These are phyloP conservation scores for Enteromius trimaculatus DNA, from an alignment of 2,797 vertebrate species.

Conservation along the genomic window DNA sequence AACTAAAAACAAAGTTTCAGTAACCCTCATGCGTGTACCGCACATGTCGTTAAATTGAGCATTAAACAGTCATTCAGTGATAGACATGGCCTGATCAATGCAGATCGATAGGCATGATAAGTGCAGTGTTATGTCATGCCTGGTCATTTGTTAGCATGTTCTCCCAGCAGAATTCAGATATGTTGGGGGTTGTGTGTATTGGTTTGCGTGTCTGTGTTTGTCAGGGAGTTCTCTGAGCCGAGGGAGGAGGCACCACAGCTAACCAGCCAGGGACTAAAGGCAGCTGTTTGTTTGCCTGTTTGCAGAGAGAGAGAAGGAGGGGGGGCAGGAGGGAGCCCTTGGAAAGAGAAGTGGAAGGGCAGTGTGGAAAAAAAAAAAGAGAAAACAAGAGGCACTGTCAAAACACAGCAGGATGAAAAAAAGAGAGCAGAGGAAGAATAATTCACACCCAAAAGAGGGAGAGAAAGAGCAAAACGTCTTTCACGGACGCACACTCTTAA, in stretches of 20 bases:
- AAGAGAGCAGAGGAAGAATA: conserved; percentile 47
- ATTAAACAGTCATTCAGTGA: background rate
- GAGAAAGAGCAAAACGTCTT: conserved; percentile 41
- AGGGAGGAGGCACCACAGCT: conserved; percentile 66
- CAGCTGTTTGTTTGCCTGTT: conserved; percentile 76
- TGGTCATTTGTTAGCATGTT: conserved; percentile 40
- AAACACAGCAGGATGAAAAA: conserved; percentile 73
- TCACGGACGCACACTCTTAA: conserved; percentile 63
- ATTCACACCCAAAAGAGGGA: conserved; percentile 45
- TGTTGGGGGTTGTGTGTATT: conserved; percentile 28
- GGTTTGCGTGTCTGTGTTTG: conserved; percentile 41
- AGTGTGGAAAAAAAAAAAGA: conserved; percentile 43
- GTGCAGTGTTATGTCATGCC: conserved; percentile 47
- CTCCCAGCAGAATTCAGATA: conserved; percentile 33
- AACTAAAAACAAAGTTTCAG: too few species aligned
- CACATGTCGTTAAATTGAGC: background rate
- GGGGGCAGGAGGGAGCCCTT: conserved; percentile 47
- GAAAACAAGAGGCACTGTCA: conserved; percentile 65
- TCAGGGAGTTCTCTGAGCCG: conserved; percentile 62
- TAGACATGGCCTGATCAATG: conserved; percentile 22
- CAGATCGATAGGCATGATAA: conserved; percentile 22
- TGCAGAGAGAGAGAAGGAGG: conserved; percentile 59
- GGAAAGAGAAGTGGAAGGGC: conserved; percentile 50
- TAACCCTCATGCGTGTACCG: background rate
- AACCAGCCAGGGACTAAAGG: conserved; percentile 71